A percentile compares a stretch with the other conserved stretches of the same genome.
phyloP scores from a whole-genome alignment of 1,140 invertebrate species.

The Episyrphus balteatus region DNA sequence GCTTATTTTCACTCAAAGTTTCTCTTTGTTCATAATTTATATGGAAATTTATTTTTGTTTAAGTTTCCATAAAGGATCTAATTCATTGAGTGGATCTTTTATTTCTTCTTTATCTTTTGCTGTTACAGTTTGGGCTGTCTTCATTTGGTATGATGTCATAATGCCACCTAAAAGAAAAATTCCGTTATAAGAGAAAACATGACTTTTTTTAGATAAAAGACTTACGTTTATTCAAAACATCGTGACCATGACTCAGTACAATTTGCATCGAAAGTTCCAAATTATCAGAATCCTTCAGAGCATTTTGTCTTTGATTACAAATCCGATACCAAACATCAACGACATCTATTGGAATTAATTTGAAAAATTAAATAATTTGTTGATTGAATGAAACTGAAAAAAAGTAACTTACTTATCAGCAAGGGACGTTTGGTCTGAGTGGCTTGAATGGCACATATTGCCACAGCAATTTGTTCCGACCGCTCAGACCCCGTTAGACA shows the following conservation, averaged over 20 bases:
- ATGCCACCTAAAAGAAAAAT: slow-evolving; percentile 22
- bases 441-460: slow-evolving; percentile 24
- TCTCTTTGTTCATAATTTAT: no score
- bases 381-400: no score
- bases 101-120: slow-evolving; percentile 32
- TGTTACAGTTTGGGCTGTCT: slow-evolving; percentile 30
- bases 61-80: slow-evolving; percentile 36
- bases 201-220: background rate
- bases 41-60: slow-evolving; percentile 13
- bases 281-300: slow-evolving; percentile 20
- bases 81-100: slow-evolving; percentile 34
- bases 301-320: slow-evolving; percentile 31
- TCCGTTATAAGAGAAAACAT: background rate
- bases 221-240: slow-evolving; percentile 34
- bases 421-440: slow-evolving; percentile 26
- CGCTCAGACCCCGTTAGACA: slow-evolving; percentile 33
- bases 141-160: slow-evolving; percentile 37
- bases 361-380: background rate
- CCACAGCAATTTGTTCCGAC: slow-evolving; percentile 29
- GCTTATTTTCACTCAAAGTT: no score
- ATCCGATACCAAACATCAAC: slow-evolving; percentile 36
- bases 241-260: slow-evolving; percentile 28
- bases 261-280: slow-evolving; percentile 35
- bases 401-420: slow-evolving; percentile 25
- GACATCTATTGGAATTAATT: slow-evolving; percentile 17